phyloP scores from a whole-genome alignment of 1,140 invertebrate genomes.

The Orius insidiosus region DNA sequence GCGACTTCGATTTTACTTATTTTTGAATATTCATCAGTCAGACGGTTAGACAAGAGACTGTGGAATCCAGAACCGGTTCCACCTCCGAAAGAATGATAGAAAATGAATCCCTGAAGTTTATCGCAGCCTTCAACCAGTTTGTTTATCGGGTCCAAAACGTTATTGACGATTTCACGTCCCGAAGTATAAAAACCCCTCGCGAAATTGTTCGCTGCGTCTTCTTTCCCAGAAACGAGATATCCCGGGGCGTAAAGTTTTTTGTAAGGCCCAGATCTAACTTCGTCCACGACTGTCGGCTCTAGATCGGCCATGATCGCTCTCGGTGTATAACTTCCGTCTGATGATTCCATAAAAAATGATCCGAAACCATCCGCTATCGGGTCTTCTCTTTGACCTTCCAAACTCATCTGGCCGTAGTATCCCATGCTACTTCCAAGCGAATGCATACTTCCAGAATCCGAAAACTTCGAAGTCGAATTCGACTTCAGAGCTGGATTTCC shows the following conservation, averaged over 20 bases:
- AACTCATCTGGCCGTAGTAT: no score
- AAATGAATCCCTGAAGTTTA: conserved; percentile 45
- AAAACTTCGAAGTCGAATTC: no score
- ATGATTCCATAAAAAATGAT: background rate
- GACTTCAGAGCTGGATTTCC: no score
- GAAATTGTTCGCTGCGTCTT: conserved; percentile 79
- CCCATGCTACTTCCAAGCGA: no score
- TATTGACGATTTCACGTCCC: conserved; percentile 35
- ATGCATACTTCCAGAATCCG: no score
- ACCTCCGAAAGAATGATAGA: conserved; percentile 67
- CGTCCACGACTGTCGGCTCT: conserved; percentile 22
- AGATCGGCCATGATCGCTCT: conserved; percentile 1
- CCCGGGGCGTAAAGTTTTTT: conserved; percentile 57
- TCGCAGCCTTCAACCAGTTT: conserved; percentile 28
- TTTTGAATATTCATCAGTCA: conserved; percentile 42
- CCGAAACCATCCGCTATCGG: background rate
- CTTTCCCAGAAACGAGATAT: conserved; percentile 62
- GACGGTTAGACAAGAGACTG: conserved; percentile 41
- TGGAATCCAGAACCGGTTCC: conserved; percentile 53
- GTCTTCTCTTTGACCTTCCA: no score
- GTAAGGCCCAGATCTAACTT: conserved; percentile 56
- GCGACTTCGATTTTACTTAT: conserved; percentile 21
- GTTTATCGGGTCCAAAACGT: conserved; percentile 25
- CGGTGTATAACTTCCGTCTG: background rate
- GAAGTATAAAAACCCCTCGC: conserved; percentile 46